Evolutionary conservation across 2,888 invertebrate species (phyloP).

Genomic region (Chirona hameri): DNA sequence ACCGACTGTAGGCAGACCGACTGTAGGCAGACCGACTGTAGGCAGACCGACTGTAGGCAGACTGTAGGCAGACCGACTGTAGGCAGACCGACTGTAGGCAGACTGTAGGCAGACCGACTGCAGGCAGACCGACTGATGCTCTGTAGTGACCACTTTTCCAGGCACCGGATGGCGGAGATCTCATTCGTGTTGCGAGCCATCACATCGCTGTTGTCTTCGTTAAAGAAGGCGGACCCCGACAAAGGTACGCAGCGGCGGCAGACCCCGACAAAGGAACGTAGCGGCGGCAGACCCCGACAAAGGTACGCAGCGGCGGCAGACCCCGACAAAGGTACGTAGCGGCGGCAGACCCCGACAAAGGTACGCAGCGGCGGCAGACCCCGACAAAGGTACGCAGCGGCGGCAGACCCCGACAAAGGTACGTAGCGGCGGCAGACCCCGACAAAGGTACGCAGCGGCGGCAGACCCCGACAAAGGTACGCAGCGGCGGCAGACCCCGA

Average conservation of each 20-base stretch:
- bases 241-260: constrained; percentile 55
- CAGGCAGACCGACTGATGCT: not conserved
- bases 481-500: constrained; percentile 63
- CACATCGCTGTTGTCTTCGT: constrained; percentile 82
- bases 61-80: too few relatives aligned
- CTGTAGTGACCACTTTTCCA: constrained; percentile 46
- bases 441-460: constrained; percentile 60
- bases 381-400: constrained; percentile 61
- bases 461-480: constrained; percentile 76
- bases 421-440: constrained; percentile 76
- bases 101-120: too few relatives aligned
- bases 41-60: too few relatives aligned
- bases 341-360: constrained; percentile 79
- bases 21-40: too few relatives aligned
- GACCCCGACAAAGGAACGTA: constrained; percentile 64
- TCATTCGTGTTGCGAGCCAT: constrained; percentile 93
- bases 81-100: too few relatives aligned
- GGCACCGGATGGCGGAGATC: constrained; percentile 90
- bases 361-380: constrained; percentile 60
- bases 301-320: constrained; percentile 50
- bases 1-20: too few relatives aligned
- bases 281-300: constrained; percentile 70
- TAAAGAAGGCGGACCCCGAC: constrained; percentile 84
- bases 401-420: too few relatives aligned
- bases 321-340: too few relatives aligned